A percentile compares a stretch with the other conserved stretches of the same genome.
These are phyloP conservation scores for Emydocephalus ijimae DNA, from an alignment of 2,113 vertebrate genomes.

Conservation along the genomic window DNA sequence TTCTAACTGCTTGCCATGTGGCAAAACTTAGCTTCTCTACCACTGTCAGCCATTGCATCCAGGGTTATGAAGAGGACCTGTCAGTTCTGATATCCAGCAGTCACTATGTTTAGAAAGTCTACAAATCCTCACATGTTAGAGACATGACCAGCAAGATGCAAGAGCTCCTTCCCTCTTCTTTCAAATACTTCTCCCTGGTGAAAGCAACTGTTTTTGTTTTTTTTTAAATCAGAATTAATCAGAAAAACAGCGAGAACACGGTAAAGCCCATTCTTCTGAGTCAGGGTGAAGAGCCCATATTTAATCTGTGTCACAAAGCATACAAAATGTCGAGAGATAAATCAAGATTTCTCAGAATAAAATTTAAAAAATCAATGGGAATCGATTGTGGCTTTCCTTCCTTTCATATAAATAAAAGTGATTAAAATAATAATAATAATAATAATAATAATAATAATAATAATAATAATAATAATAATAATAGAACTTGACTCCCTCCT, in stretches of 20 bases:
- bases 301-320: slow-evolving; percentile 26
- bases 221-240: slow-evolving; percentile 43
- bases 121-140: slow-evolving; percentile 51
- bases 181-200: slow-evolving; percentile 40
- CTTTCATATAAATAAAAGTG: not conserved
- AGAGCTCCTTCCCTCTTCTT: slow-evolving; percentile 33
- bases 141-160: slow-evolving; percentile 54
- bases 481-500: not conserved
- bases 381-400: not conserved
- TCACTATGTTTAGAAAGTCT: slow-evolving; percentile 47
- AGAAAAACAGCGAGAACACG: slow-evolving; percentile 39
- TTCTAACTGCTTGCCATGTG: not conserved
- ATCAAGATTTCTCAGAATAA: slow-evolving; percentile 24
- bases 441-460: no score
- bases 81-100: not conserved
- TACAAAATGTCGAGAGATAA: slow-evolving; percentile 24
- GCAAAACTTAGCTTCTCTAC: not conserved
- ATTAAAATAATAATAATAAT: not conserved
- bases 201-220: slow-evolving; percentile 24
- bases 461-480: not conserved
- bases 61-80: slow-evolving; percentile 6
- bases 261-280: slow-evolving; percentile 17
- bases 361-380: not conserved
- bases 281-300: not conserved
- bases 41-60: not conserved